phyloP scores from a whole-genome alignment of 2,113 vertebrate genomes.

The Microtus richardsoni region DNA sequence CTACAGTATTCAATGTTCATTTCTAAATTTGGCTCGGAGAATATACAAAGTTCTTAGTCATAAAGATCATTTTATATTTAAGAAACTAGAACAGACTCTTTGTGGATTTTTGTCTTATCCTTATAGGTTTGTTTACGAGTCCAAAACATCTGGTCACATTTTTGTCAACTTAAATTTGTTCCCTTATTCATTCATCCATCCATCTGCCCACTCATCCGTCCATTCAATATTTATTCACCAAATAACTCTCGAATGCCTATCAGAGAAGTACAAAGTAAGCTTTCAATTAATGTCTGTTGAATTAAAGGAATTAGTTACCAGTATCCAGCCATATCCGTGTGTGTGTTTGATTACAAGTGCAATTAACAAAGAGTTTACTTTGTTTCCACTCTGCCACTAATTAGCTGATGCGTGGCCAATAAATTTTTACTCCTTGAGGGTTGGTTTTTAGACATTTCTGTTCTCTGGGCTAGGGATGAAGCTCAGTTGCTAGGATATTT shows the following conservation, averaged over 20 bases:
- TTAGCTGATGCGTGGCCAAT: constrained; percentile 11
- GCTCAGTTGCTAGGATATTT: not conserved
- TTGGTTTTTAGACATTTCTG: not conserved
- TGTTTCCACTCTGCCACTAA: constrained; percentile 36
- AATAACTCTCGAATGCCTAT: not conserved
- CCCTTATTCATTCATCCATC: not conserved
- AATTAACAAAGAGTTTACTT: constrained; percentile 33
- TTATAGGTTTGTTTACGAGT: constrained; percentile 29
- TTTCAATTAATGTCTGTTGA: constrained; percentile 9
- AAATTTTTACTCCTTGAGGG: not conserved
- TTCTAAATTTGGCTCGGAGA: constrained; percentile 12
- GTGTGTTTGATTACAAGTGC: not conserved
- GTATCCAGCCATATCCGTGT: not conserved
- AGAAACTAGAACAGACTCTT: not conserved
- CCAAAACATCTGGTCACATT: constrained; percentile 1
- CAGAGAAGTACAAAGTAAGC: constrained; percentile 13
- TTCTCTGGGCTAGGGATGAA: not conserved
- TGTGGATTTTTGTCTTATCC: not conserved
- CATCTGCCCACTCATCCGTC: not conserved
- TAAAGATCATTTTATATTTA: constrained; percentile 39
- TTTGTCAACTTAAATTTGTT: constrained; percentile 19
- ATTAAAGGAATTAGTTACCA: constrained; percentile 8
- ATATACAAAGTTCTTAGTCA: constrained; percentile 29
- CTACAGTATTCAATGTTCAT: not conserved
- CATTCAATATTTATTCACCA: constrained; percentile 27